Percentiles rank a stretch among this genome's conserved stretches.
Evolutionary conservation across 35 echinoderm and acorn worm species (phyloP).

Genomic region (Apostichopus californicus): DNA sequence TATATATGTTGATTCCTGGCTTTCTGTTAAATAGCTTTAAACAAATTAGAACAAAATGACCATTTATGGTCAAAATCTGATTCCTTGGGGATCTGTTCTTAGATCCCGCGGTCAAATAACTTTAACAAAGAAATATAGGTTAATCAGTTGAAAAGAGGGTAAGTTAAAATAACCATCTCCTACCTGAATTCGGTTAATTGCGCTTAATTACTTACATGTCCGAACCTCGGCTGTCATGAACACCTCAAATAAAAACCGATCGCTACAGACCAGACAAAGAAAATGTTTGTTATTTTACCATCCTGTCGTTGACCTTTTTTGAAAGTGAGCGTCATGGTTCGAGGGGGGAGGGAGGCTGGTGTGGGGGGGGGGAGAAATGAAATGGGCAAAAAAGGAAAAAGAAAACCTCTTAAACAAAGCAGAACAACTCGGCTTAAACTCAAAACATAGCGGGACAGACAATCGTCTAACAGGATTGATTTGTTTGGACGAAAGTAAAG

Average conservation of each 20-base stretch:
- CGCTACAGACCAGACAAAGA: not conserved
- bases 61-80: slow-evolving; percentile 50
- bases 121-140: slow-evolving; percentile 49
- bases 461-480: too few relatives aligned
- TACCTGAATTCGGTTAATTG: slow-evolving; percentile 36
- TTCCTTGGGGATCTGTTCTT: slow-evolving; percentile 33
- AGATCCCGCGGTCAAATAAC: slow-evolving; percentile 36
- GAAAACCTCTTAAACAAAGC: too few relatives aligned
- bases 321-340: slow-evolving; percentile 1
- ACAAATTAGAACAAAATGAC: slow-evolving; percentile 38
- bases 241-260: slow-evolving; percentile 43
- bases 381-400: too few relatives aligned
- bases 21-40: slow-evolving; percentile 43
- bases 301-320: slow-evolving; percentile 13
- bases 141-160: slow-evolving; percentile 42
- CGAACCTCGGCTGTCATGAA: slow-evolving; percentile 20
- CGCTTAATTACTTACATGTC: slow-evolving; percentile 44
- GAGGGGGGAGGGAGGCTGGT: not conserved
- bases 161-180: slow-evolving; percentile 40
- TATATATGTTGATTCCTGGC: slow-evolving; percentile 34
- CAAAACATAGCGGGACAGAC: too few relatives aligned
- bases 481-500: too few relatives aligned
- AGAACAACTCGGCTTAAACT: too few relatives aligned
- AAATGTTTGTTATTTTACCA: not conserved
- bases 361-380: too few relatives aligned